A percentile compares a stretch with the other conserved stretches of the same genome.
Conservation (phyloP, 2,797 vertebrate species). For the Gallirallus australis region DNA sequence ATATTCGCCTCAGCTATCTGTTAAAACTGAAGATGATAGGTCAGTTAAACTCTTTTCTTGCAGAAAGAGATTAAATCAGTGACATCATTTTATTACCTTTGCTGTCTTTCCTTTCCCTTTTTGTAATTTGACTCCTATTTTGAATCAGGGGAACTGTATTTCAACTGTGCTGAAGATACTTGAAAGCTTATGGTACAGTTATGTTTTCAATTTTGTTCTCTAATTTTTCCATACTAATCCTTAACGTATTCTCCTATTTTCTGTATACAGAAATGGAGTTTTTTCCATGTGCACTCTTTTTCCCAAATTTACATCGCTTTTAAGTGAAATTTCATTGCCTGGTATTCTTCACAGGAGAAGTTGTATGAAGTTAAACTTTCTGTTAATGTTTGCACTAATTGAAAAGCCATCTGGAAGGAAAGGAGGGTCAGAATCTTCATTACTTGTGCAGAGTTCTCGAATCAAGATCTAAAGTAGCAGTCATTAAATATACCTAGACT, state of each 20-base stretch:
- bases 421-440: background rate
- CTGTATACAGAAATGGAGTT: background rate
- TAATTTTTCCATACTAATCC: background rate
- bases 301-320: background rate
- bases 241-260: background rate
- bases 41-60: constrained; percentile 5
- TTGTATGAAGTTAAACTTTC: background rate
- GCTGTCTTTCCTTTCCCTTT: constrained; percentile 16
- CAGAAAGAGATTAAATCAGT: constrained; percentile 30
- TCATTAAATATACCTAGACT: background rate
- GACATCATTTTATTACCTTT: constrained; percentile 6
- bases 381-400: background rate
- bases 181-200: background rate
- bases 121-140: background rate
- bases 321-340: background rate
- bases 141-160: background rate
- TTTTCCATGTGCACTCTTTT: background rate
- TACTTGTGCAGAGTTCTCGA: background rate
- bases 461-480: background rate
- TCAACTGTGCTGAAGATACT: background rate
- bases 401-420: background rate
- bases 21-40: background rate
- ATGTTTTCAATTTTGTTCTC: background rate
- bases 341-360: background rate
- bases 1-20: constrained; percentile 6